These are phyloP conservation scores for Cataglyphis rosenhaueri DNA, from an alignment of 2,888 invertebrate species.

Conservation along the genomic window DNA sequence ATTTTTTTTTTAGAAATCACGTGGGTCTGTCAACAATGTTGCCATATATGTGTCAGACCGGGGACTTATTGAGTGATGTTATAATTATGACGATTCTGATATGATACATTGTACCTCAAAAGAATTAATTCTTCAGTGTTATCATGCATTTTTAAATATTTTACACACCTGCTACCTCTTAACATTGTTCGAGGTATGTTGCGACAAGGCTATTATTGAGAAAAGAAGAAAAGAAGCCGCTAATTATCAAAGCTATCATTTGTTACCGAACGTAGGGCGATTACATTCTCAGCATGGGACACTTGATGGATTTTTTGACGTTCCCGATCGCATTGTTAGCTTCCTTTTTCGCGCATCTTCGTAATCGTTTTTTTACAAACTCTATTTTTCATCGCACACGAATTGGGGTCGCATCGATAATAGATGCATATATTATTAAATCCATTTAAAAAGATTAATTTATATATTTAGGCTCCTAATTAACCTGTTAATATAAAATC, in stretches of 20 bases:
- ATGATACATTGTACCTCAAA: conserved; percentile 71
- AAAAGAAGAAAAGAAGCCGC: conserved; percentile 80
- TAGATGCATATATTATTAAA: background rate
- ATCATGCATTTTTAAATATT: conserved; percentile 78
- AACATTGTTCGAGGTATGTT: conserved; percentile 59
- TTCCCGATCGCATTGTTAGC: conserved; percentile 18
- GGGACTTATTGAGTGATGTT: too few relatives aligned
- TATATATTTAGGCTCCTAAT: background rate
- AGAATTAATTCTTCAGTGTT: conserved; percentile 76
- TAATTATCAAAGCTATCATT: conserved; percentile 84
- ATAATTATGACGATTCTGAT: conserved; percentile 29
- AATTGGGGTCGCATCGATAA: conserved; percentile 12
- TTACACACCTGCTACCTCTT: conserved; percentile 74
- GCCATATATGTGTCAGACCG: too few relatives aligned
- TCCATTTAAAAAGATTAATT: background rate
- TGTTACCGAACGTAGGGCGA: conserved; percentile 75
- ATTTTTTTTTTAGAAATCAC: too few relatives aligned
- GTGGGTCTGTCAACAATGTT: too few relatives aligned
- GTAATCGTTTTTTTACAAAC: conserved; percentile 26
- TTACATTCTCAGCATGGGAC: conserved; percentile 62
- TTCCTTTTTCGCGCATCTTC: conserved; percentile 37
- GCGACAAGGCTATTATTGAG: conserved; percentile 33
- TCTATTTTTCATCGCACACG: conserved; percentile 22
- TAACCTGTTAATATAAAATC: background rate
- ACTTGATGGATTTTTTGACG: conserved; percentile 32